Base-by-base conservation (phyloP, 2,888 invertebrate genomes). In the Apotomis betuletana region DNA sequence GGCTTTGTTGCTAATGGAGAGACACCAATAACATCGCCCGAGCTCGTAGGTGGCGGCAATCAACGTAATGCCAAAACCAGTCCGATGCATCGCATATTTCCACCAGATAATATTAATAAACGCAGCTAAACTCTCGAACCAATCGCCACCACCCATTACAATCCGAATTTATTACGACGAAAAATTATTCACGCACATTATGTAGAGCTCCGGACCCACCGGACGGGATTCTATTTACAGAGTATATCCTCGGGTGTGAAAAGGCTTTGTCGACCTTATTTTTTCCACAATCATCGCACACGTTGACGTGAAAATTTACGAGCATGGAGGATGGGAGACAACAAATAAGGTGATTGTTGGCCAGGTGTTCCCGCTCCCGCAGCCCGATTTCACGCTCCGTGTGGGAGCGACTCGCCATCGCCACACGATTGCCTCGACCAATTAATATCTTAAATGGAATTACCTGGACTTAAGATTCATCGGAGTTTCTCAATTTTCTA, bases 261-360 rank as follows among this genome's bases (percentile, higher is more conserved):
- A 89, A 87, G 90, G 89, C 86, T 88, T 91, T 89, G 90, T 90
- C 84, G 86, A 85, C 84, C 85, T 87, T 84, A 81, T 90, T 91
- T 91, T 91, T 91, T 90, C 86, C 86, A 90, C 87, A 86, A 90
- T 88, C 91, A 88, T 91, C 91, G 90, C 91, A 91, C 91, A 92
- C 92, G 91, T 92, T 91, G 92, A 90, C 90, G 87, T 86, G 89
- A 85, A 91, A 91, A 92, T 93, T 93, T 93, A 93, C 91, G 92
- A 92, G 91, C 92, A 89, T 90, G 88, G 90, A 90, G 76, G 89
- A 91, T 91, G 90, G 89, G 88, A 90, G 90, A 92, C 91, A 91
- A 92, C 91, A 92, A 92, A 92, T 90, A 89, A 89, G 88, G 82
- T 87, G 85, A 81, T 80, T 81, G 83, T 82, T 81, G 86, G 86